Evolutionary conservation across 2,113 vertebrate genomes (phyloP).

Genomic region (Setophaga petechia): DNA sequence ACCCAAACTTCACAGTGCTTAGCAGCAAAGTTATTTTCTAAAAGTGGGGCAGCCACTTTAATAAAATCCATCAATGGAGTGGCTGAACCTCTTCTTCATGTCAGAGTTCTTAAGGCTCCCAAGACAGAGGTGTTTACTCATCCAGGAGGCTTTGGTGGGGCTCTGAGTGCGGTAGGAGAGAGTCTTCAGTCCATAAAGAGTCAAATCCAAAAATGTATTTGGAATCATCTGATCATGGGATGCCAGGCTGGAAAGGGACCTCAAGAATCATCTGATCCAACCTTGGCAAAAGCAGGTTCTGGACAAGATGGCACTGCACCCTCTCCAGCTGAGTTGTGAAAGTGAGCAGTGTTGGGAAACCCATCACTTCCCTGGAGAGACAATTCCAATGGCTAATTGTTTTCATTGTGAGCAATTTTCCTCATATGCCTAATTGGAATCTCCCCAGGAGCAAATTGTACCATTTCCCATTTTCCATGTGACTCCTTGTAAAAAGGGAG

Average conservation of each 20-base stretch:
- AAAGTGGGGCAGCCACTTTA: background rate
- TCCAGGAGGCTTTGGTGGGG: background rate
- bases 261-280: background rate
- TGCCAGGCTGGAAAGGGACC: background rate
- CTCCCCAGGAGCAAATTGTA: background rate
- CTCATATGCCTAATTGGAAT: background rate
- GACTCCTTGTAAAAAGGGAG: background rate
- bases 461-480: background rate
- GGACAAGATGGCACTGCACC: background rate
- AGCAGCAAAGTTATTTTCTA: background rate
- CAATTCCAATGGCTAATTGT: background rate
- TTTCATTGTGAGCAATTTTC: background rate
- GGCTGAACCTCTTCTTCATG: background rate
- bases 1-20: background rate
- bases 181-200: background rate
- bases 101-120: background rate
- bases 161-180: background rate
- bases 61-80: background rate
- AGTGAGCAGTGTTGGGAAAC: background rate
- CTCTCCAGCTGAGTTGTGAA: background rate
- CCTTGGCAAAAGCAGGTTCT: background rate
- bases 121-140: background rate
- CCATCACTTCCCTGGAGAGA: background rate
- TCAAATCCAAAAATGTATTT: background rate
- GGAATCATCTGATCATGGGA: background rate